These are phyloP conservation scores for Blennius ocellaris DNA, from an alignment of 2,113 vertebrate species.

Conservation along the genomic window DNA sequence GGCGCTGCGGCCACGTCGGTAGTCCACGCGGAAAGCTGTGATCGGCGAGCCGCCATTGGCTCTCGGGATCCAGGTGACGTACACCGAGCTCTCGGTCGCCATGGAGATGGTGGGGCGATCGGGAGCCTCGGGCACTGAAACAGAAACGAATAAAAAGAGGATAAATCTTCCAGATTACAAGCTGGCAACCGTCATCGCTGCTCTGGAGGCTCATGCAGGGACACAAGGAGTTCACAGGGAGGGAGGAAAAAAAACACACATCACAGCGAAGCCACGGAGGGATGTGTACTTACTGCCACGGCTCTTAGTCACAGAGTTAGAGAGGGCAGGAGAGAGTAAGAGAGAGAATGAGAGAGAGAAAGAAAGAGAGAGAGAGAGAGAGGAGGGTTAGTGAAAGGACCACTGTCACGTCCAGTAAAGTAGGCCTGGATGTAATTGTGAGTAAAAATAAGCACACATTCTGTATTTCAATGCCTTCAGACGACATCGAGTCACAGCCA, in stretches of 20 bases:
- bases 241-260: slow-evolving; percentile 48
- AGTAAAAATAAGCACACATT: slow-evolving; percentile 26
- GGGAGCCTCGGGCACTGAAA: slow-evolving; percentile 92
- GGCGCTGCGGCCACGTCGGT: slow-evolving; percentile 84
- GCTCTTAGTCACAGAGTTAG: slow-evolving; percentile 77
- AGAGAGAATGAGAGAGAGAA: slow-evolving; percentile 66
- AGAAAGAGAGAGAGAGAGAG: slow-evolving; percentile 45
- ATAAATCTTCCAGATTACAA: neutral
- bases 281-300: slow-evolving; percentile 82
- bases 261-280: slow-evolving; percentile 47
- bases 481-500: too few species aligned
- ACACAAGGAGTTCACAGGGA: too few species aligned
- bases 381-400: slow-evolving; percentile 73
- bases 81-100: slow-evolving; percentile 93
- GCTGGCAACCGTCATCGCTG: slow-evolving; percentile 2
- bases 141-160: neutral
- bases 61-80: slow-evolving; percentile 96
- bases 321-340: slow-evolving; percentile 65
- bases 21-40: slow-evolving; percentile 96
- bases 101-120: slow-evolving; percentile 94
- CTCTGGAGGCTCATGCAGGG: slow-evolving; percentile 7
- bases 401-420: slow-evolving; percentile 38
- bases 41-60: slow-evolving; percentile 97
- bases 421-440: slow-evolving; percentile 14
- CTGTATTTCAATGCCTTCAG: neutral